Conservation (phyloP, 2,888 invertebrate genomes). For the Bimastos eiseni region DNA sequence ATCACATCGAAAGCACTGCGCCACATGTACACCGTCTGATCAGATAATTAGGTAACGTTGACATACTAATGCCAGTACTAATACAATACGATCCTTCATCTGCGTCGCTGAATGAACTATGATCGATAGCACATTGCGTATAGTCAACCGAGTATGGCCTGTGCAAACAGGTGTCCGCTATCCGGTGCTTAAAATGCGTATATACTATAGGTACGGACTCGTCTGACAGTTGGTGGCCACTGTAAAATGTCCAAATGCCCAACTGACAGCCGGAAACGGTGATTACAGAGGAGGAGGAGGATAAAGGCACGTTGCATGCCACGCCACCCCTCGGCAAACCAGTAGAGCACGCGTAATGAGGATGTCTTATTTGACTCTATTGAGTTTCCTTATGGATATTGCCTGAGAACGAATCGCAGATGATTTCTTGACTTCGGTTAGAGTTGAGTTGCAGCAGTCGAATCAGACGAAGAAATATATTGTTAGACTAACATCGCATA, state of each 20-base stretch:
- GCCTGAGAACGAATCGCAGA: neutral
- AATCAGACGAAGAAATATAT: no score
- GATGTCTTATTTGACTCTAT: neutral
- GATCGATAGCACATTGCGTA: neutral
- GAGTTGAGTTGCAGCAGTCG: no score
- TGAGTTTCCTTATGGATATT: neutral
- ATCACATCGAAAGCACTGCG: neutral
- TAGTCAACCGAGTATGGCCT: neutral
- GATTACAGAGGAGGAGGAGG: neutral
- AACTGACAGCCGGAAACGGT: neutral
- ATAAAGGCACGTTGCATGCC: neutral
- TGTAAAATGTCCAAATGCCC: neutral
- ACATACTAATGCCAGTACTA: neutral
- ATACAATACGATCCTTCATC: neutral
- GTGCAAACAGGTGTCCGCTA: neutral
- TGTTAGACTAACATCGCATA: neutral
- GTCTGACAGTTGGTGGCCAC: neutral
- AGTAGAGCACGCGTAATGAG: neutral
- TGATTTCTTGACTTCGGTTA: neutral
- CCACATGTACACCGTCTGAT: neutral
- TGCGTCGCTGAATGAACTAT: neutral
- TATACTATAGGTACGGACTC: no score
- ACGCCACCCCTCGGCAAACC: neutral
- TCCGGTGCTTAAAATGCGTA: neutral
- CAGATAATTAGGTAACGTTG: neutral